Evolutionary conservation across 2,113 vertebrate genomes (phyloP).

Genomic region (Tachysurus vachellii): DNA sequence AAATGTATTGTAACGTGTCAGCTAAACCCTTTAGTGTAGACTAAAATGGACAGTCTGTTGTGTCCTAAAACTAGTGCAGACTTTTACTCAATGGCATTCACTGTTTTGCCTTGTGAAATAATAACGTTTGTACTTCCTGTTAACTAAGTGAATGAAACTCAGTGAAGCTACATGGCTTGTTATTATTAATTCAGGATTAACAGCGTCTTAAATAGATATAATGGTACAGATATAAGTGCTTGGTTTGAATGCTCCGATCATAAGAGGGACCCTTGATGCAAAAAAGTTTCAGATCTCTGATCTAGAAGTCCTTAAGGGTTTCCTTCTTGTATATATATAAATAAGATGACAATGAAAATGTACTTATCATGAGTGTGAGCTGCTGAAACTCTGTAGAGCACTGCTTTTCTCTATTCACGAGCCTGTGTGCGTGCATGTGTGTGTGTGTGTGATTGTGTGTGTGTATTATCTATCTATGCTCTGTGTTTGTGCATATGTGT

Average conservation of each 20-base stretch:
- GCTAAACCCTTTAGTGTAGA: no score
- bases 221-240: not conserved
- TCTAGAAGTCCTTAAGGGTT: not conserved
- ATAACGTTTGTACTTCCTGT: not conserved
- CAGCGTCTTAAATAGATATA: not conserved
- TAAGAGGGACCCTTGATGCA: not conserved
- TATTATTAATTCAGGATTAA: not conserved
- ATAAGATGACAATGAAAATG: not conserved
- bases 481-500: slow-evolving; percentile 27
- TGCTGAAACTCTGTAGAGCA: slow-evolving; percentile 35
- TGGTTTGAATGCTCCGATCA: not conserved
- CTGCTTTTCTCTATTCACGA: not conserved
- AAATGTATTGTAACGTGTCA: no score
- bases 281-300: not conserved
- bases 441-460: not conserved
- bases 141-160: no score
- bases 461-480: not conserved
- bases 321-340: not conserved
- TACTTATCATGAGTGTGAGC: not conserved
- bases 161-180: no score
- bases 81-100: not conserved
- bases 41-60: no score
- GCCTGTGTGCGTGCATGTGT: slow-evolving; percentile 2
- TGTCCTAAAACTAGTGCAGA: no score
- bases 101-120: not conserved